Conservation (phyloP, 1,140 invertebrate species). For the Drosophila arawakana region DNA sequence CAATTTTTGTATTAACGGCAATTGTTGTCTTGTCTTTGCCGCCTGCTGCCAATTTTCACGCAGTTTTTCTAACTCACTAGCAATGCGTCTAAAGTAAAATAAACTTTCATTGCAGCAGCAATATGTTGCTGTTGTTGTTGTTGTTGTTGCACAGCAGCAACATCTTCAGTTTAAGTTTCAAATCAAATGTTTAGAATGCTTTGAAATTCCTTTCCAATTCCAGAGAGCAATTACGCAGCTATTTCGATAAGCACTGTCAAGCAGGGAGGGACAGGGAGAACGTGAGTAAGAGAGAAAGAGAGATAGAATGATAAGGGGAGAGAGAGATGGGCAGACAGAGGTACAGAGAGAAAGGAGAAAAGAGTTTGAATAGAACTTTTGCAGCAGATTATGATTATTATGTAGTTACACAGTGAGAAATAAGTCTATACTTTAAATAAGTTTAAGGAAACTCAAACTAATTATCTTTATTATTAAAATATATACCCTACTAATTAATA, state of each 20-base stretch:
- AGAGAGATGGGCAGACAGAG: no score
- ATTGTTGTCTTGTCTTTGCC: constrained; percentile 77
- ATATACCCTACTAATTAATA: no score
- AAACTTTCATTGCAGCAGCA: constrained; percentile 65
- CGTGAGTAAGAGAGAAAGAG: no score
- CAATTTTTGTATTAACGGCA: constrained; percentile 80
- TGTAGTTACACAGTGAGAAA: no score
- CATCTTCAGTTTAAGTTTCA: constrained; percentile 15
- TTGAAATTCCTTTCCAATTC: constrained; percentile 16
- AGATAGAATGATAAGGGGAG: no score
- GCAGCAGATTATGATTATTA: background rate
- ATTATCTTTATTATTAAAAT: no score
- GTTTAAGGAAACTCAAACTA: no score
- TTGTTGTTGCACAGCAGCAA: background rate
- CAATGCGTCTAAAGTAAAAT: constrained; percentile 18
- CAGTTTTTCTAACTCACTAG: constrained; percentile 58
- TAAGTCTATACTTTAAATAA: no score
- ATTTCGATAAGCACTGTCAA: constrained; percentile 17
- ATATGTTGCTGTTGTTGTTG: background rate
- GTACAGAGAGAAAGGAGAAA: background rate
- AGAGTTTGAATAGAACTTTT: constrained; percentile 1
- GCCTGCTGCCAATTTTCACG: constrained; percentile 77
- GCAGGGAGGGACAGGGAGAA: no score
- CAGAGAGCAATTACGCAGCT: constrained; percentile 44
- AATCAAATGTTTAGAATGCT: constrained; percentile 39